phyloP scores from a whole-genome alignment of 1,140 invertebrate species.

The Drosophila ananassae region DNA sequence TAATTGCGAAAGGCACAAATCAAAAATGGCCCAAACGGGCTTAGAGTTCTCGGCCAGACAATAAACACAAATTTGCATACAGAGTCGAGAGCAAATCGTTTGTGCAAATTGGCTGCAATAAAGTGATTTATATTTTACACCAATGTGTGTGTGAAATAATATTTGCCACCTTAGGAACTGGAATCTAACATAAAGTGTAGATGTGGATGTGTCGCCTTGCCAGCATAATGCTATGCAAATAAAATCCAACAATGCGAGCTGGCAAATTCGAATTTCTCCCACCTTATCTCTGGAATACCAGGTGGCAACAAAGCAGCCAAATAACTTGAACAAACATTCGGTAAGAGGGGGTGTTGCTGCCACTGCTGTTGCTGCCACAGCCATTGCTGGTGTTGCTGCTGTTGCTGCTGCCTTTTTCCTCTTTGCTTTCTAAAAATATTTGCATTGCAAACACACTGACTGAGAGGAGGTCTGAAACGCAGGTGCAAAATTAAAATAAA shows the following conservation, averaged over 20 bases:
- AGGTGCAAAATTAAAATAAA: slow-evolving; percentile 76
- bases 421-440: slow-evolving; percentile 75
- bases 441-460: slow-evolving; percentile 66
- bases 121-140: slow-evolving; percentile 78
- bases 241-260: slow-evolving; percentile 47
- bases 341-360: background rate
- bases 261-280: slow-evolving; percentile 39
- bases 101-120: slow-evolving; percentile 78
- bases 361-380: no score
- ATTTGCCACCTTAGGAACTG: slow-evolving; percentile 40
- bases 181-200: background rate
- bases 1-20: slow-evolving; percentile 57
- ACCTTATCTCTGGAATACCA: slow-evolving; percentile 32
- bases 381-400: background rate
- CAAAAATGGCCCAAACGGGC: slow-evolving; percentile 48
- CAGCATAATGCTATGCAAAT: slow-evolving; percentile 78
- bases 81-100: slow-evolving; percentile 69
- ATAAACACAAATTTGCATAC: slow-evolving; percentile 65
- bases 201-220: slow-evolving; percentile 21
- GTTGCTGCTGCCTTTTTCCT: background rate
- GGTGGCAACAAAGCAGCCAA: slow-evolving; percentile 66
- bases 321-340: slow-evolving; percentile 69
- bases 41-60: slow-evolving; percentile 32
- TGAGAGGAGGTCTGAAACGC: slow-evolving; percentile 26
- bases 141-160: slow-evolving; percentile 38